phyloP scores from a whole-genome alignment of 2,888 invertebrate species.

The Melinaea menophilus region DNA sequence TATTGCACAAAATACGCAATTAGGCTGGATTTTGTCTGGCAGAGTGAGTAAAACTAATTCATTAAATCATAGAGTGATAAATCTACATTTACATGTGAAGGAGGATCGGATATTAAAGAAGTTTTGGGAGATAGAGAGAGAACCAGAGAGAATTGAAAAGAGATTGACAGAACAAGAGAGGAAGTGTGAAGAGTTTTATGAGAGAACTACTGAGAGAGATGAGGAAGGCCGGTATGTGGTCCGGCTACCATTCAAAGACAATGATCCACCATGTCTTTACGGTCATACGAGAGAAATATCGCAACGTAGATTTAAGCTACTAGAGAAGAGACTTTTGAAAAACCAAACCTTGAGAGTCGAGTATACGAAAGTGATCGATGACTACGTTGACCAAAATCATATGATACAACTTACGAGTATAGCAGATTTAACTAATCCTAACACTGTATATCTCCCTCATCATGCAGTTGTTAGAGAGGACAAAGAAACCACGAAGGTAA shows the following conservation, averaged over 20 bases:
- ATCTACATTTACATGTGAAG: not conserved
- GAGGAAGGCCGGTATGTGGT: constrained; percentile 25
- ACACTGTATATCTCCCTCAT: constrained; percentile 32
- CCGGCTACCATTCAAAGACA: constrained; percentile 29
- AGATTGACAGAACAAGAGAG: constrained; percentile 18
- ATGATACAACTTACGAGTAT: constrained; percentile 25
- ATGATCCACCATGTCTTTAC: constrained; percentile 21
- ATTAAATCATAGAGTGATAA: no score
- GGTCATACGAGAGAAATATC: constrained; percentile 23
- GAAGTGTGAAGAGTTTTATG: constrained; percentile 31
- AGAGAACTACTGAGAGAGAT: constrained; percentile 22
- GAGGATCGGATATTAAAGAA: constrained; percentile 12
- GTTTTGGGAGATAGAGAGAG: constrained; percentile 25
- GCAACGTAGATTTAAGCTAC: constrained; percentile 27
- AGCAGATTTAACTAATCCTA: constrained; percentile 23
- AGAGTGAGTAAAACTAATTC: no score
- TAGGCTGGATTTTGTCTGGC: not conserved
- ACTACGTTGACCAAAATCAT: constrained; percentile 30
- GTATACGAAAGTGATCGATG: constrained; percentile 29
- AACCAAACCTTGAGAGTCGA: constrained; percentile 27
- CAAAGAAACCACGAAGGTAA: constrained; percentile 29
- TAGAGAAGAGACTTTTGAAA: constrained; percentile 28
- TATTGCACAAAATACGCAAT: constrained; percentile 9
- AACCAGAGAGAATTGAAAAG: constrained; percentile 9
- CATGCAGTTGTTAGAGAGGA: constrained; percentile 29